Base-by-base conservation (phyloP, 2,888 invertebrate genomes). In the Myathropa florea region DNA sequence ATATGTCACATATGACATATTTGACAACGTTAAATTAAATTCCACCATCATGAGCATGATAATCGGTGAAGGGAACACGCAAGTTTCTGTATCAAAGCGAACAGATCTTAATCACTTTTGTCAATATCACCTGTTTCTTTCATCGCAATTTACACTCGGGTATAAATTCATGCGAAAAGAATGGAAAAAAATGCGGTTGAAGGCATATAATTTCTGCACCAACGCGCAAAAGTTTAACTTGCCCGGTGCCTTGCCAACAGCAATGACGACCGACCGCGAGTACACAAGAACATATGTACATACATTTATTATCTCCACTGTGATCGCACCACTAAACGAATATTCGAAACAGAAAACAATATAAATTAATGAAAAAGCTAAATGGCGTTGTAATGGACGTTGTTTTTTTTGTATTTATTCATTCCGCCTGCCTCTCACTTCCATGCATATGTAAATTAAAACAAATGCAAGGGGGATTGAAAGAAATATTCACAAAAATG, bases 361-460 rank as follows among this genome's bases (percentile, higher is more conserved):
- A 75, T 72, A 76, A 80, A 72, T 84, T 72, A 77, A 77, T 72
- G 71, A 81, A 81, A 72, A 72, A 46, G 57, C 75, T 68, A 78
- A 78, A 78, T 63, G 67, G 60, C 46, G 61, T 21, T 67, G 36
- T 70, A 80, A 76, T 85, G 67, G 28, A 71, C 70, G 33, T 65
- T 57, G 57, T 65, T 36, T 12, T 55, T 59, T 61, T 24, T 53
- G 46, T 75, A 53, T 60, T 63, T 57, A 2, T 57, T n/a, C 7
- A 30, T 63, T 33, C 24, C 14, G 21, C 4, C 28, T 24, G 14
- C 12, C 57, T 46, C 57, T 63, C 57, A 57, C 26, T 53, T 33
- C 46, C 63, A 53, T 61, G 33, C 63, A 33, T 59, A 60, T 75
- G 33, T 63, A 68, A 67, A 28, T 76, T 36, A 65, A 76, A 64